Base-by-base conservation (phyloP, 1,140 invertebrate species). In the Drosophila eugracilis region DNA sequence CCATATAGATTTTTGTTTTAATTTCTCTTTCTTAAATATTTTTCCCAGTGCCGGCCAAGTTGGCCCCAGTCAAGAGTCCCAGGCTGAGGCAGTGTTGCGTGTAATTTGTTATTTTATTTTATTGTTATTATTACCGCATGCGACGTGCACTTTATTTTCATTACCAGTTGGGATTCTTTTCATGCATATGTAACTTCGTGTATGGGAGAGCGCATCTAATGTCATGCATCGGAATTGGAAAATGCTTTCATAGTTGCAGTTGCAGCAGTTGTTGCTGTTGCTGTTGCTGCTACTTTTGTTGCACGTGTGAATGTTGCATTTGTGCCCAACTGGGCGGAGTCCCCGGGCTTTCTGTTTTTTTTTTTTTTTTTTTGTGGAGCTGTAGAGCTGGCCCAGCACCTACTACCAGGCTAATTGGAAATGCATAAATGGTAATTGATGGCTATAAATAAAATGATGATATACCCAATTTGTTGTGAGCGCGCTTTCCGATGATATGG, bases 41-140 rank as follows among this genome's bases (percentile, higher is more conserved):
- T 65, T 28, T 49, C 15, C n/a, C 63, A 67, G 62, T 60, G 60
- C 41, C 45, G 62, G 12, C 34, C 42, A 48, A 15, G 57, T 66
- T 19, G 57, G 57, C 12, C 32, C 17, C 32, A 37, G 58, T 32
- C 14, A 36, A 71, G 44, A 58, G 36, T 63, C 55, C 28, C 59
- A 54, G 49, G 34, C 62, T 60, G 21, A 52, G 37, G 63, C 86
- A 89, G 80, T 89, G 86, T 89, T 89, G 86, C 86, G 86, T 89
- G 85, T 89, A 89, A 89, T 89, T 89, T 89, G 86, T 89, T 89
- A 89, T 89, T 89, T 89, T 89, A 89, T 89, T 89, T 89, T 89
- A 89, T 89, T 89, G 86, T 89, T 89, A 89, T 89, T 89, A 85
- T 89, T 89, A 89, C 85, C 83, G 71, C 83, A 88, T 88, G 83